Base-by-base conservation (phyloP, 2,797 vertebrate species). In the Sphaeramia orbicularis region DNA sequence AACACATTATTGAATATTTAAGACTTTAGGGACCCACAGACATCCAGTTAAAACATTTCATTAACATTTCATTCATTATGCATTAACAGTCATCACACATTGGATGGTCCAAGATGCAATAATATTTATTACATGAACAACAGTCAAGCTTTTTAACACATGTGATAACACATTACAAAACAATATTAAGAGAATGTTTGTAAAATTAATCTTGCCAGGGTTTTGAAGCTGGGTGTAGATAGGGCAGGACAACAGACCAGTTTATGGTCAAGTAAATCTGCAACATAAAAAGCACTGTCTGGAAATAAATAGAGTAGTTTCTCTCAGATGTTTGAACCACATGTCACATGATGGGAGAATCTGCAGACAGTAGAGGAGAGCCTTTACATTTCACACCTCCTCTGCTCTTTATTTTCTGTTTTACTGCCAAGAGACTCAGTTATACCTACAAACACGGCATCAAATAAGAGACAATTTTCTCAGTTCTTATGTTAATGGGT, bases 291-390 rank as follows among this genome's bases (percentile, higher is more conserved):
- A 62, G 55, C 19, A 2, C 14, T 54, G 41, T 80, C 43, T 55
- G 40, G 53, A 48, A 81, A 81, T 81, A 82, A 86, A 83, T 82
- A 77, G 51, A 52, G 50, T 47, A 66, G 42, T 36, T 7, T 60
- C 21, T 52, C 24, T 0, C 16, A 32, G 40, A n/a, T 21, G 30
- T 24, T 4, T 45, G 53, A 65, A 50, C 35, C 42, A 54, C 45
- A 38, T 1, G 9, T 45, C 57, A 2, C n/a, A 0, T 35, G 55
- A 79, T 21, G 37, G 27, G 18, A 40, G 15, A 44, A n/a, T n/a
- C n/a, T n/a, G n/a, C n/a, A n/a, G n/a, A n/a, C n/a, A n/a, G n/a
- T n/a, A n/a, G n/a, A 19, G 0, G 3, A 51, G 6, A 41, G 65
- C 32, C 1, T 67, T 3, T 11, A 24, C 15, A 6, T 12, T 42